Percentiles rank a stretch among this genome's conserved stretches.
These are phyloP conservation scores for Euproctis similis DNA, from an alignment of 2,888 invertebrate genomes.

Conservation along the genomic window DNA sequence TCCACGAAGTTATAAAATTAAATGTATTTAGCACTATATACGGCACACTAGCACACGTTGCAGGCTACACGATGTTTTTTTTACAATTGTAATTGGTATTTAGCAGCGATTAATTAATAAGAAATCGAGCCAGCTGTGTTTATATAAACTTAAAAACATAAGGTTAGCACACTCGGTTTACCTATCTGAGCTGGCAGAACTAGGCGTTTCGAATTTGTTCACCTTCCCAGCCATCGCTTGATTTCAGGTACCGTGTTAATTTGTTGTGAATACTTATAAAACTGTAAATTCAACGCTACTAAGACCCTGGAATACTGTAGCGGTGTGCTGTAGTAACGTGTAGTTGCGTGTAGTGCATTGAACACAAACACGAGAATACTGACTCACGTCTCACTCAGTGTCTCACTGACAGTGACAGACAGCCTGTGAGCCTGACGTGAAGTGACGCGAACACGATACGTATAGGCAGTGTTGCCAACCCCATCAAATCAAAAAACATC, in stretches of 20 bases:
- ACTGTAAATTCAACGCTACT: conserved; percentile 36
- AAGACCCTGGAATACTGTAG: too few relatives aligned
- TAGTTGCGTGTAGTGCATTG: too few relatives aligned
- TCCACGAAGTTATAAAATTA: conserved; percentile 26
- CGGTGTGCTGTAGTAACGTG: too few relatives aligned
- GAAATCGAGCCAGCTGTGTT: conserved; percentile 59
- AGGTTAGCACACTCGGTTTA: conserved; percentile 69
- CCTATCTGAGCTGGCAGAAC: conserved; percentile 95
- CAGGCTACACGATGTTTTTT: conserved; percentile 38
- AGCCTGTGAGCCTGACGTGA: too few relatives aligned
- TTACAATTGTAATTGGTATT: conserved; percentile 44
- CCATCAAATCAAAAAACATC: too few relatives aligned
- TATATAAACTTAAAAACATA: conserved; percentile 60
- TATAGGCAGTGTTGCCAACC: too few relatives aligned
- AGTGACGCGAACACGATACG: too few relatives aligned
- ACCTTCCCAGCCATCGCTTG: conserved; percentile 68
- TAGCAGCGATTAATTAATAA: conserved; percentile 44
- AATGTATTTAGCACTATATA: conserved; percentile 38
- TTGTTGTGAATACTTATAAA: conserved; percentile 24
- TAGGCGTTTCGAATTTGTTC: conserved; percentile 87
- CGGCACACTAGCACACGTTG: conserved; percentile 38
- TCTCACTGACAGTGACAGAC: too few relatives aligned
- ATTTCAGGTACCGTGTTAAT: conserved; percentile 27
- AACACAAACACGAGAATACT: too few relatives aligned
- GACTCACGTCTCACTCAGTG: too few relatives aligned